Percentiles rank a stretch among this genome's conserved stretches.
phyloP scores from a whole-genome alignment of 2,113 vertebrate genomes.

The Tauraco erythrolophus region DNA sequence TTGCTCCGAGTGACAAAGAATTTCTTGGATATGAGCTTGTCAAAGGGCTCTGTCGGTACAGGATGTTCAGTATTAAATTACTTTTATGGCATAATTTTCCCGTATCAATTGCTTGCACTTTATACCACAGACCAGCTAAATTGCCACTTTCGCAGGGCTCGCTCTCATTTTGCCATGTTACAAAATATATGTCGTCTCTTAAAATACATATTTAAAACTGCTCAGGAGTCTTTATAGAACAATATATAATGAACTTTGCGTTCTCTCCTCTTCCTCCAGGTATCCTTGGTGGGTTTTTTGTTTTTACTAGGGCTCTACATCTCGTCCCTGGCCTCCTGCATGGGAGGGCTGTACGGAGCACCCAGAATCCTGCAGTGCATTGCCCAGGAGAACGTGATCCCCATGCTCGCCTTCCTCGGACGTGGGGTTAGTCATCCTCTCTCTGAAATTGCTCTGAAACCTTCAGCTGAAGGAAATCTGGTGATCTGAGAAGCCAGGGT shows the following conservation, averaged over 20 bases:
- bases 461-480: background rate
- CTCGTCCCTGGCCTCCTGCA: slow-evolving; percentile 97
- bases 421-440: slow-evolving; percentile 83
- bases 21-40: slow-evolving; percentile 53
- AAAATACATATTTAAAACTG: background rate
- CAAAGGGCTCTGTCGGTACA: slow-evolving; percentile 37
- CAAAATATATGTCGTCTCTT: background rate
- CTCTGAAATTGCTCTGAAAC: background rate
- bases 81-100: slow-evolving; percentile 53
- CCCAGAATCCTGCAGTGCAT: slow-evolving; percentile 97
- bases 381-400: slow-evolving; percentile 93
- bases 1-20: slow-evolving; percentile 33
- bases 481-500: background rate
- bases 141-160: background rate
- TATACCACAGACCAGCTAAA: background rate
- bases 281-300: slow-evolving; percentile 96
- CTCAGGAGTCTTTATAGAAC: background rate
- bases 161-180: background rate
- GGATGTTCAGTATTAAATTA: slow-evolving; percentile 60
- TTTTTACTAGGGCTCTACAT: slow-evolving; percentile 96
- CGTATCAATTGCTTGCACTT: slow-evolving; percentile 53
- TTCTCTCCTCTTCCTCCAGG: slow-evolving; percentile 77
- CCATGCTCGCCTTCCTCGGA: slow-evolving; percentile 84
- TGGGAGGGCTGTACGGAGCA: slow-evolving; percentile 94
- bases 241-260: background rate